A percentile compares a stretch with the other conserved stretches of the same genome.
Evolutionary conservation across 2,888 invertebrate genomes (phyloP).

Genomic region (Stramonita haemastoma): DNA sequence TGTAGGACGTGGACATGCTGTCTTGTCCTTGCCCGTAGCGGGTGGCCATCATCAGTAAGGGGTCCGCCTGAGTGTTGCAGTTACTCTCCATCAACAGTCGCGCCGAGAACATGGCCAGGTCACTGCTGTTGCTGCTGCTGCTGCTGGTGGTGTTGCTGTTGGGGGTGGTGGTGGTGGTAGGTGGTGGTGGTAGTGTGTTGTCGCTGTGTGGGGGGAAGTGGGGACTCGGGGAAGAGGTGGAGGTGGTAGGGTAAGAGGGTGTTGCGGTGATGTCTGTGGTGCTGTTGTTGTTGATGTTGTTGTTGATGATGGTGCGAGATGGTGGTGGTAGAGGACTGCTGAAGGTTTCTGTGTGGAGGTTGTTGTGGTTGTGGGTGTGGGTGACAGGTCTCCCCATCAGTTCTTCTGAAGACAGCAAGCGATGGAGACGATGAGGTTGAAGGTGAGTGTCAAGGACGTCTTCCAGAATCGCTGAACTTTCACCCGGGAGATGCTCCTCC

Average conservation of each 20-base stretch:
- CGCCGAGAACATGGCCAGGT: background rate
- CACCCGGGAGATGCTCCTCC: background rate
- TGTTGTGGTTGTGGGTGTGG: background rate
- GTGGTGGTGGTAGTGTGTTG: background rate
- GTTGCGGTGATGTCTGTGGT: background rate
- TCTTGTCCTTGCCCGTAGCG: conserved; percentile 13
- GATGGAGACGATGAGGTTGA: background rate
- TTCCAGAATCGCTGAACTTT: background rate
- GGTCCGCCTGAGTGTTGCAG: conserved; percentile 39
- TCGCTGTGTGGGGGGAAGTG: too few species aligned
- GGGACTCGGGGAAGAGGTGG: background rate
- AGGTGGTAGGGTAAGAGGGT: too few species aligned
- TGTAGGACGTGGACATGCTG: conserved; percentile 43
- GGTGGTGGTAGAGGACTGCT: background rate
- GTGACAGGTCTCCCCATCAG: background rate
- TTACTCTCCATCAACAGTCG: conserved; percentile 15
- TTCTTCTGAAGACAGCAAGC: background rate
- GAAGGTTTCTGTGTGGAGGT: background rate
- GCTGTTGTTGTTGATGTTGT: background rate
- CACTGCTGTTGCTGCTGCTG: conserved; percentile 36
- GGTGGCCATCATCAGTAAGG: background rate
- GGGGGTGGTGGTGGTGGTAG: conserved; percentile 21
- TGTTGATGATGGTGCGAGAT: background rate
- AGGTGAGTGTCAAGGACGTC: background rate
- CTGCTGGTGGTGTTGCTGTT: background rate